phyloP scores from a whole-genome alignment of 2,113 vertebrate species.

The Cairina moschata region DNA sequence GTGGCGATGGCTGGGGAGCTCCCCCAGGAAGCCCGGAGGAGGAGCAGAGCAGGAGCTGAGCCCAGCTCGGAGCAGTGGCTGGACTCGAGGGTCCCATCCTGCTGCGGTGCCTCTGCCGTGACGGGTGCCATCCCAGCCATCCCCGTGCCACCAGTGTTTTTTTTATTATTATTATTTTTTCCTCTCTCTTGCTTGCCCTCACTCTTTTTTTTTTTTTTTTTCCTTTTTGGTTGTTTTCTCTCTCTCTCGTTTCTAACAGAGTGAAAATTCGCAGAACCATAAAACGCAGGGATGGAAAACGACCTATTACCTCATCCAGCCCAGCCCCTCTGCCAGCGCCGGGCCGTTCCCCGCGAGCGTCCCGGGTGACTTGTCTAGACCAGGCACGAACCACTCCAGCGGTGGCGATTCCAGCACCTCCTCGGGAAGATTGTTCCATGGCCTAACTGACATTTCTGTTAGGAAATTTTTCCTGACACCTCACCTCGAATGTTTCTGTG shows the following conservation, averaged over 20 bases:
- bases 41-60: neutral
- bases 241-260: neutral
- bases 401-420: neutral
- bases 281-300: conserved; percentile 17
- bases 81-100: neutral
- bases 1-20: too few species aligned
- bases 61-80: neutral
- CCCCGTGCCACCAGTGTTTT: rapidly evolving
- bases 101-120: neutral
- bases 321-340: neutral
- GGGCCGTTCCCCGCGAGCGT: neutral
- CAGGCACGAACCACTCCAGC: neutral
- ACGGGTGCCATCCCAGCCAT: neutral
- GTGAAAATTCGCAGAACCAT: neutral
- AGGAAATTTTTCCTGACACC: neutral
- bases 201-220: neutral
- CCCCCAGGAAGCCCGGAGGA: too few species aligned
- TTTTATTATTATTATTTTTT: neutral
- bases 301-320: conserved; percentile 4
- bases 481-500: neutral
- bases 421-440: neutral
- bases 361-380: neutral
- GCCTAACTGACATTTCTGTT: neutral
- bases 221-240: neutral
- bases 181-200: neutral